Evolutionary conservation across 2,888 invertebrate species (phyloP), one percentile per base, ranked within the genome.

Genomic region (Apodemia duryi): DNA sequence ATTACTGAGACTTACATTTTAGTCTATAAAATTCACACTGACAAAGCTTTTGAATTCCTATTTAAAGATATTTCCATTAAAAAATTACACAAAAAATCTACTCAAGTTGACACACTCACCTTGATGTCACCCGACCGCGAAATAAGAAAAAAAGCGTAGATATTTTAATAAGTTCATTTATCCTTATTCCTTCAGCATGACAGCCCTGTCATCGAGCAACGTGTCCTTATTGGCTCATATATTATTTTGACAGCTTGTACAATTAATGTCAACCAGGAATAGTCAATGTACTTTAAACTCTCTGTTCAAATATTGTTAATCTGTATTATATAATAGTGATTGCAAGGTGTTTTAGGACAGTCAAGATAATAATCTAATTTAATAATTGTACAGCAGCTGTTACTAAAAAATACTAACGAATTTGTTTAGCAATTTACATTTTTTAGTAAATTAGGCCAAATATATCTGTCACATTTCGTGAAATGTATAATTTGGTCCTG

Each of bases 81-180:
- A 43, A 43, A 43, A 0, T 2, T 41, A 9, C 2, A 41, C 41
- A 41, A 41, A 41, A 41, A 41, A 41, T 41, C 10, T 21, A 21
- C 21, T 6, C 2, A 69, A 69, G 71, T 62, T 66, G 67, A 67
- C 57, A 66, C 67, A 70, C 77, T 75, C 81, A 80, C 69, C 76
- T 72, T 79, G 78, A 72, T 83, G 84, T 83, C 86, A 85, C 69
- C 81, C 81, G 78, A 85, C 78, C 85, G 85, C 84, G 85, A 85
- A 87, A 85, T 81, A 78, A 84, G 79, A 85, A 86, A 87, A 85
- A 71, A 73, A 73, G 71, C 69, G 71, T 68, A 78, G 86, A 86
- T 81, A 88, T 88, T 90, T 89, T 89, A 91, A 90, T 91, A 89
- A 90, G 84, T 89, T 87, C 87, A 84, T 88, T 86, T 81, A 86